phyloP scores from a whole-genome alignment of 64 coral and sea anemone genomes.

The Porites australiensis region DNA sequence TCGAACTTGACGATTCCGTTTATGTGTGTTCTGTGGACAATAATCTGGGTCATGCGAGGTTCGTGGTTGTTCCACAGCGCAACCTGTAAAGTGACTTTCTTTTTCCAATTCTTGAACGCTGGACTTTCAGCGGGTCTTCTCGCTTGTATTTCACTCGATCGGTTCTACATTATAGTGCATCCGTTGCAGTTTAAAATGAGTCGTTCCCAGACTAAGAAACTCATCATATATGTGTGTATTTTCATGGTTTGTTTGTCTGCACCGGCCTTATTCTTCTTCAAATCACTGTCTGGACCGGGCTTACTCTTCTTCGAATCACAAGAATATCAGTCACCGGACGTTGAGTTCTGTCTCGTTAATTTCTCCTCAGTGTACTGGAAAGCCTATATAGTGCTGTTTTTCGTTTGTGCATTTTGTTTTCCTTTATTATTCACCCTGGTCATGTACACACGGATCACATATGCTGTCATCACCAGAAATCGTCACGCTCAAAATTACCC shows the following conservation, averaged over 20 bases:
- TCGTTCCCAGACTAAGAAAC: conserved; percentile 89
- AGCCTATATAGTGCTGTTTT: conserved; percentile 79
- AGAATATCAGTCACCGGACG: background rate
- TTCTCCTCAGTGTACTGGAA: conserved; percentile 77
- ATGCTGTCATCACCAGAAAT: conserved; percentile 75
- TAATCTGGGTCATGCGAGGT: conserved; percentile 71
- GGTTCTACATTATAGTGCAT: conserved; percentile 94
- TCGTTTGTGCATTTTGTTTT: conserved; percentile 75
- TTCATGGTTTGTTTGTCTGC: conserved; percentile 83
- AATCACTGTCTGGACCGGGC: conserved; percentile 63
- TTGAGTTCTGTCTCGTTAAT: conserved; percentile 66
- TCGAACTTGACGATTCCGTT: conserved; percentile 83
- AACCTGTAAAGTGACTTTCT: conserved; percentile 89
- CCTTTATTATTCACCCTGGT: conserved; percentile 73
- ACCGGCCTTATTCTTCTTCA: conserved; percentile 88
- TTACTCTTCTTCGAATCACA: conserved; percentile 85
- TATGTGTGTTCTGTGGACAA: conserved; percentile 73
- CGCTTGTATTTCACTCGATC: conserved; percentile 93
- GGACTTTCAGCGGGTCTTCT: conserved; percentile 84
- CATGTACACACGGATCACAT: conserved; percentile 74
- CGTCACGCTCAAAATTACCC: conserved; percentile 71
- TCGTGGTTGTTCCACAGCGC: conserved; percentile 82
- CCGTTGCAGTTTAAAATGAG: conserved; percentile 98
- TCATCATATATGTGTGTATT: conserved; percentile 92
- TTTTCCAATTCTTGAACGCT: conserved; percentile 88